A percentile compares a stretch with the other conserved stretches of the same genome.
These are phyloP conservation scores for Apocheima hispidaria DNA, from an alignment of 2,888 invertebrate species.

Conservation along the genomic window DNA sequence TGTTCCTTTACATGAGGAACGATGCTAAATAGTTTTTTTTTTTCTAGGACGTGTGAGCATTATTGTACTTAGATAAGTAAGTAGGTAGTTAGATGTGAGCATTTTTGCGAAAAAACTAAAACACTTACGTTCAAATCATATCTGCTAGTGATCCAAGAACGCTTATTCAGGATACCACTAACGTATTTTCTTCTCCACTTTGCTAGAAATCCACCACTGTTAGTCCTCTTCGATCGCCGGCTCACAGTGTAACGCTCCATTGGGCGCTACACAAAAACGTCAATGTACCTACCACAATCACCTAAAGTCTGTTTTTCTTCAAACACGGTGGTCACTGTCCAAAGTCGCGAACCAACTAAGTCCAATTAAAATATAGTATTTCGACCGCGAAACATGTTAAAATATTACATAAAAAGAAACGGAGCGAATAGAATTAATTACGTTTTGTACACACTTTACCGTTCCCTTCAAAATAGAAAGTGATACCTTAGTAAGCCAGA, in stretches of 20 bases:
- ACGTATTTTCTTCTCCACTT: constrained; percentile 75
- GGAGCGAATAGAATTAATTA: constrained; percentile 64
- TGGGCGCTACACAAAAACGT: constrained; percentile 29
- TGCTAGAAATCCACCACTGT: constrained; percentile 70
- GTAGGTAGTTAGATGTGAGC: no score
- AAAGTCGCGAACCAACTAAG: constrained; percentile 71
- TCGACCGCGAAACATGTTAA: constrained; percentile 59
- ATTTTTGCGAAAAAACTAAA: not conserved
- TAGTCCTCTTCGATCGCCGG: constrained; percentile 73
- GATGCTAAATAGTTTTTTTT: no score
- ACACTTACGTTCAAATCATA: constrained; percentile 79
- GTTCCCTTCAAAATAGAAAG: constrained; percentile 48
- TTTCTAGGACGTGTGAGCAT: no score
- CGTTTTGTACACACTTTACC: constrained; percentile 25
- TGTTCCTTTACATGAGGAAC: no score
- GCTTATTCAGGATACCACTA: constrained; percentile 63
- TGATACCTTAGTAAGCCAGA: constrained; percentile 54
- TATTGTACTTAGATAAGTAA: not conserved
- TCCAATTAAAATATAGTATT: constrained; percentile 63
- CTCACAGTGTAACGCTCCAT: constrained; percentile 77
- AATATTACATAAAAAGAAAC: constrained; percentile 77
- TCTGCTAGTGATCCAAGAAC: constrained; percentile 73
- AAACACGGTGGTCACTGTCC: constrained; percentile 65
- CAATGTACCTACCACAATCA: constrained; percentile 51
- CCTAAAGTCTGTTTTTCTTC: constrained; percentile 42